Evolutionary conservation across 2,888 invertebrate genomes (phyloP), one percentile per base, ranked within the genome.

Genomic region (Papilio protenor): DNA sequence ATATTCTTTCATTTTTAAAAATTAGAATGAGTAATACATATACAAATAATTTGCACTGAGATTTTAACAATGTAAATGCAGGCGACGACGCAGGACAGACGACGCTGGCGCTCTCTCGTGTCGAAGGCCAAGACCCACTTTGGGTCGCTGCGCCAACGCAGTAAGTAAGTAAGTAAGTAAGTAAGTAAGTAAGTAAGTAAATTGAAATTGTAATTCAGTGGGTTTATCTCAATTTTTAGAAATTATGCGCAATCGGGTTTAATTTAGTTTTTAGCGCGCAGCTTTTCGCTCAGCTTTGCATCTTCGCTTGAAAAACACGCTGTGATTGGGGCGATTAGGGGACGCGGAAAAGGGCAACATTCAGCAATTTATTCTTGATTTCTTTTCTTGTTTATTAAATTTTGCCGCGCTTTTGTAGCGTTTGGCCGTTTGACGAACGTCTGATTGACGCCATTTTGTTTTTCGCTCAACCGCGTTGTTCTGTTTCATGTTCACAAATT

Each of bases 401-500:
- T 75, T 73, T 75, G n/a, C 73, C 73, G 72, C 75, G 75, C 61
- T 73, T 49, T 49, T 66, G 27, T 74, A 78, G 69, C 70, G 72
- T 52, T 45, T 69, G 45, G 66, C 14, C 66, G 66, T 69, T 69
- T 69, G 66, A 45, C n/a, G 64, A 47, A 74, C 61, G 59, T 71
- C 40, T 55, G 61, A 52, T 52, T 73, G 79, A 76, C 84, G 85
- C 85, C 84, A 84, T 84, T 83, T 84, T 84, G 84, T 84, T 83
- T 83, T 81, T 82, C 82, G 59, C 74, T 70, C 52, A 75, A 83
- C 83, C 82, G 83, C 84, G 81, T 83, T 82, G 83, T 79, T 77
- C 80, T 52, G 87, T 87, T 85, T 87, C 84, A 84, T 84, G 81
- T 84, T 84, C 27, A n/a, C 18, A 21, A 69, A 86, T 87, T 87